These are phyloP conservation scores for Aphrophora alni DNA, from an alignment of 2,888 invertebrate genomes.

Conservation along the genomic window DNA sequence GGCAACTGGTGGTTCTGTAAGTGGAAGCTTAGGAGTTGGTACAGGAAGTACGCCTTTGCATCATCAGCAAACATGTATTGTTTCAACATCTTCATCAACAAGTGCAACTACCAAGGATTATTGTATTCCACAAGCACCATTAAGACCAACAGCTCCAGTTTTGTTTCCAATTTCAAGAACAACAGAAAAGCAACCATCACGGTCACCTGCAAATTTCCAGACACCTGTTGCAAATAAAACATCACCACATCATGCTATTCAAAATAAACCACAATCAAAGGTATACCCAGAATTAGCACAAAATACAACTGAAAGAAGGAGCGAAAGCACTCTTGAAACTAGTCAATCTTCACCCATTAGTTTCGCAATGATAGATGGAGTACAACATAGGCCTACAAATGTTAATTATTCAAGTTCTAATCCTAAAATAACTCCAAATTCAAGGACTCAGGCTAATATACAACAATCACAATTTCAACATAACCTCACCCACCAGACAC, in stretches of 20 bases:
- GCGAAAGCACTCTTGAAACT: conserved; percentile 61
- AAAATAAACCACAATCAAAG: conserved; percentile 57
- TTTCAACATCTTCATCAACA: conserved; percentile 68
- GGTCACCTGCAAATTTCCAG: conserved; percentile 54
- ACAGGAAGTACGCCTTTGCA: conserved; percentile 43
- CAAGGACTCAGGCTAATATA: conserved; percentile 4
- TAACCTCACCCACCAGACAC: conserved; percentile 16
- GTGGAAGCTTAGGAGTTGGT: background rate
- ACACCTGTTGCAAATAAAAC: conserved; percentile 21
- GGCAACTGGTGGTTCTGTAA: background rate
- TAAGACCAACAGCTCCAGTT: conserved; percentile 57
- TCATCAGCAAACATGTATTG: conserved; percentile 75
- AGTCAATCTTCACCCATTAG: conserved; percentile 76
- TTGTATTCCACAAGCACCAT: conserved; percentile 64
- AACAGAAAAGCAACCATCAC: conserved; percentile 52
- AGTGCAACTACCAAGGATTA: conserved; percentile 66
- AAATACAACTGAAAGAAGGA: conserved; percentile 17
- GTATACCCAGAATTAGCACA: conserved; percentile 56
- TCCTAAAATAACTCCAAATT: background rate
- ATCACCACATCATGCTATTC: conserved; percentile 60
- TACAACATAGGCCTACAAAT: conserved; percentile 12
- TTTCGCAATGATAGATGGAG: conserved; percentile 75
- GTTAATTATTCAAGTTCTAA: background rate
- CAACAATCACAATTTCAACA: conserved; percentile 30
- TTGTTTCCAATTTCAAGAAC: conserved; percentile 56